These are phyloP conservation scores for Hirtodrosophila histrioides DNA, from an alignment of 2,888 invertebrate species.

Conservation along the genomic window DNA sequence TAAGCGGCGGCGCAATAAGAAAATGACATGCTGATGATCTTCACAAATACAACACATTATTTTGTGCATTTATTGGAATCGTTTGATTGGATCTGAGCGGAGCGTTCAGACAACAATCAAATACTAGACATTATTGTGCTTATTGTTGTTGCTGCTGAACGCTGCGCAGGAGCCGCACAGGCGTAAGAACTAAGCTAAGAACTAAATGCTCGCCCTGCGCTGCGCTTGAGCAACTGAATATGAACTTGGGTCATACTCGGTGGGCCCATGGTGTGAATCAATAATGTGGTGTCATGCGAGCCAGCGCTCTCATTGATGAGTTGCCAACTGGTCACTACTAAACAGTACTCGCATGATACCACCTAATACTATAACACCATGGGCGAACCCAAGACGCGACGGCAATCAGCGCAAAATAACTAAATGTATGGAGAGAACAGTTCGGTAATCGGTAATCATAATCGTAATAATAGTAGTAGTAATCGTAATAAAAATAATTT, in stretches of 20 bases:
- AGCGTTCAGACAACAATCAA: constrained; percentile 32
- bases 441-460: constrained; percentile 58
- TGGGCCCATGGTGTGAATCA: background rate
- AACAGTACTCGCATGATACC: too few relatives aligned
- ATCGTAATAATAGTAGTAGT: constrained; percentile 55
- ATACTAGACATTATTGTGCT: constrained; percentile 56
- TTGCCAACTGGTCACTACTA: too few relatives aligned
- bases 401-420: constrained; percentile 66
- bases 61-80: constrained; percentile 80
- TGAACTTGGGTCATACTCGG: constrained; percentile 6
- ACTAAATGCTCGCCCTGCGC: constrained; percentile 72
- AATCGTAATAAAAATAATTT: constrained; percentile 79
- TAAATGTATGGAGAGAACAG: constrained; percentile 79
- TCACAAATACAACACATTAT: constrained; percentile 78
- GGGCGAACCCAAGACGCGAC: constrained; percentile 37
- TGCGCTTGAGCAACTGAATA: constrained; percentile 26
- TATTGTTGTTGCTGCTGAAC: constrained; percentile 24
- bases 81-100: constrained; percentile 56
- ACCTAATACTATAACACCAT: too few relatives aligned
- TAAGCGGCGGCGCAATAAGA: constrained; percentile 22
- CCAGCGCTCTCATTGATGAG: too few relatives aligned
- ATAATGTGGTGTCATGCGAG: too few relatives aligned
- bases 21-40: constrained; percentile 46
- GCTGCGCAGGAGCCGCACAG: constrained; percentile 45
- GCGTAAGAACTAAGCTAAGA: constrained; percentile 77